phyloP scores from a whole-genome alignment of 2,797 vertebrate genomes.

The Okamejei kenojei region DNA sequence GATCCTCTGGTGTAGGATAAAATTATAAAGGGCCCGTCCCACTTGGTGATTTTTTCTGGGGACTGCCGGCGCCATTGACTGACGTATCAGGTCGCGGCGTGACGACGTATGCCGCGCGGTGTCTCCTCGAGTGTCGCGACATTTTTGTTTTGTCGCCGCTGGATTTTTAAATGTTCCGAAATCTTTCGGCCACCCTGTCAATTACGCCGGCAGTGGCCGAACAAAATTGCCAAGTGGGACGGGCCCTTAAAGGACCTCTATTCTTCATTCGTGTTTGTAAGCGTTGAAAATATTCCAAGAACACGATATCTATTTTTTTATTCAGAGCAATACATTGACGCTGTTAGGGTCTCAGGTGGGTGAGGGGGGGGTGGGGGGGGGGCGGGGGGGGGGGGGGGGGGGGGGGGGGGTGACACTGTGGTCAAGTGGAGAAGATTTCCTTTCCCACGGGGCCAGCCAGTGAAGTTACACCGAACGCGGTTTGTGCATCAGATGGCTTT shows the following conservation, averaged over 20 bases:
- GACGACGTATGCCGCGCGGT: too few species aligned
- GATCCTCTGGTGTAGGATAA: not conserved
- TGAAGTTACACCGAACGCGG: not conserved
- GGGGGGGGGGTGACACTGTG: not conserved
- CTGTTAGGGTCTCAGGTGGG: not conserved
- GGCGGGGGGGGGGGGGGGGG: too few species aligned
- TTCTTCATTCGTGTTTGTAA: not conserved
- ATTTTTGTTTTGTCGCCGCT: too few species aligned
- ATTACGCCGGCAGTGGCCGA: too few species aligned
- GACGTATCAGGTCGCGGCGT: too few species aligned
- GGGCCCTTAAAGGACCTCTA: not conserved
- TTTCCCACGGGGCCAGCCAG: not conserved
- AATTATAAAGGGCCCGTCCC: not conserved
- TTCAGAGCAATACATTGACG: not conserved
- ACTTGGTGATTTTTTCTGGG: too few species aligned
- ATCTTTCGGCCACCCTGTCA: too few species aligned
- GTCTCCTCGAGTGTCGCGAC: too few species aligned
- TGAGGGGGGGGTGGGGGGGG: too few species aligned
- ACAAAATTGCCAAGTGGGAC: too few species aligned
- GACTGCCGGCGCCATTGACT: too few species aligned
- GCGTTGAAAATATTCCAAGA: not conserved
- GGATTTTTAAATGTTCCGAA: too few species aligned
- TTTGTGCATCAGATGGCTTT: not conserved
- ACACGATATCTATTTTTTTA: conserved; percentile 28
- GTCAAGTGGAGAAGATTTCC: not conserved